Evolutionary conservation across 1,140 invertebrate genomes (phyloP), one percentile per base, ranked within the genome.

Genomic region (Druon quercuslanigerum): DNA sequence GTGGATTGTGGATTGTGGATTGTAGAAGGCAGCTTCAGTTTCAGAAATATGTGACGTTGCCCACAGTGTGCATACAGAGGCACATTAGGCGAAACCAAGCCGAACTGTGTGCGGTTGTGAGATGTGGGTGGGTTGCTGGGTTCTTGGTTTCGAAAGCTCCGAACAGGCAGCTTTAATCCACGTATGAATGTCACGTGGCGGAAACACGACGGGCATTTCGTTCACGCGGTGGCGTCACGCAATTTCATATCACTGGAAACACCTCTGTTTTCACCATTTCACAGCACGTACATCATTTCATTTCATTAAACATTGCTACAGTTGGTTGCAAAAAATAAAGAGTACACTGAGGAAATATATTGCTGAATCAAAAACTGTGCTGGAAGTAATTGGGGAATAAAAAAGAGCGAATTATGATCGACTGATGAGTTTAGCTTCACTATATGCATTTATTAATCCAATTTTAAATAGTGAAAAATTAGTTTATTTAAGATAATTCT

Each of bases 141-240:
- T 72, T 79, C 54, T 33, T 71, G 73, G 72, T 84, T 82, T 66
- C 72, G 72, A 54, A 70, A 72, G 72, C 71, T 77, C 50, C 16
- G 52, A 71, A 71, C 75, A 46, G 51, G 11, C 56, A 57, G n/a
- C 60, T 56, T 50, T 60, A 50, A 33, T 25, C 51, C 12, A 54
- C 19, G 57, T 82, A 82, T 79, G 82, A 76, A 74, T 75, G 81
- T 84, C 84, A 80, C 78, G 84, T 82, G 83, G 71, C 76, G 71
- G 71, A 81, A 84, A 79, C 80, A 78, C 79, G 77, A 74, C 76
- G 75, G 76, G 66, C 78, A 86, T 82, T 85, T 86, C 85, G 83
- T 86, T 86, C 83, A 85, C 82, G 80, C 81, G 77, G 79, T 80
- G 70, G 33, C 77, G 74, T 86, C 84, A 85, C 80, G 82, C 85